Evolutionary conservation across 2,797 vertebrate genomes (phyloP).

Genomic region (Megalops cyprinoides): DNA sequence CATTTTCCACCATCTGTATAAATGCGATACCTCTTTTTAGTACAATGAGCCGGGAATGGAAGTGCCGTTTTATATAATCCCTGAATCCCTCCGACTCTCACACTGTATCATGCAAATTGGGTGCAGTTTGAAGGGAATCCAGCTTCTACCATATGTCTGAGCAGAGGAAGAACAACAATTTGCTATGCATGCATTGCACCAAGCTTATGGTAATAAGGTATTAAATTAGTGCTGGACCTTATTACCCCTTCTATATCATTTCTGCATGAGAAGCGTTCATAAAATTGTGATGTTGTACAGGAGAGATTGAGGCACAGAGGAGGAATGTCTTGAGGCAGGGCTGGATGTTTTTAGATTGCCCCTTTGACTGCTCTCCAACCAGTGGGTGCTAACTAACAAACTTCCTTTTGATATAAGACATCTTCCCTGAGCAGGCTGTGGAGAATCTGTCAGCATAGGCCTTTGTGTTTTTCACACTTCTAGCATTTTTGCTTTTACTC

Average conservation of each 20-base stretch:
- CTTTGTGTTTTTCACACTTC: no score
- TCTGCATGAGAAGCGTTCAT: conserved; percentile 67
- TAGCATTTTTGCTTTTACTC: neutral
- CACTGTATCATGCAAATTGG: conserved; percentile 84
- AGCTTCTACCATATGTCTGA: conserved; percentile 77
- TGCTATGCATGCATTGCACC: conserved; percentile 82
- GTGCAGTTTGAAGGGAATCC: conserved; percentile 79
- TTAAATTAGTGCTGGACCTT: conserved; percentile 85
- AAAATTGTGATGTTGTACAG: conserved; percentile 68
- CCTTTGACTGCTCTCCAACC: conserved; percentile 35
- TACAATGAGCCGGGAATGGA: conserved; percentile 80
- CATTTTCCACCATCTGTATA: conserved; percentile 71
- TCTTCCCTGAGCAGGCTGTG: neutral
- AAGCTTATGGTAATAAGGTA: conserved; percentile 83
- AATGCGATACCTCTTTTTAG: conserved; percentile 80
- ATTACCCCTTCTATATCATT: conserved; percentile 76
- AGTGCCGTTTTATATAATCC: conserved; percentile 83
- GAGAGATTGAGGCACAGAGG: conserved; percentile 62
- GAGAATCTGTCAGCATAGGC: no score
- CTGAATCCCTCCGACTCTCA: conserved; percentile 83
- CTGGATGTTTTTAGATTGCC: no score
- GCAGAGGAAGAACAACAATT: conserved; percentile 79
- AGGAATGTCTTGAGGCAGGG: no score
- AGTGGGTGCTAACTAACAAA: neutral
- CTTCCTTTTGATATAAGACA: neutral